phyloP scores from a whole-genome alignment of 2,113 vertebrate species.

The Elachura formosa region DNA sequence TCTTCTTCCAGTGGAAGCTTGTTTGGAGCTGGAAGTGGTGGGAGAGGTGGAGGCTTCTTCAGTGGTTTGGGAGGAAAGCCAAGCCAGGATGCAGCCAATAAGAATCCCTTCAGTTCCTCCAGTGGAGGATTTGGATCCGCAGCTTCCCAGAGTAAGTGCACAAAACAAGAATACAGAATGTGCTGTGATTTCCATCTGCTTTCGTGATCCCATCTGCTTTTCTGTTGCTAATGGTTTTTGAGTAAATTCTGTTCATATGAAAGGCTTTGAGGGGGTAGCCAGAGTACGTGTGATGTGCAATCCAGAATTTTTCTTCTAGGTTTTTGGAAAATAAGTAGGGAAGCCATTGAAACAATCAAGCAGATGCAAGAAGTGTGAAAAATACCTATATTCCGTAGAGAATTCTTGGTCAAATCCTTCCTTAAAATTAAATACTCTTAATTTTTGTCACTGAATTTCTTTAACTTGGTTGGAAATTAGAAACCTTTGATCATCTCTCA shows the following conservation, averaged over 20 bases:
- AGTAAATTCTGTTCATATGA: background rate
- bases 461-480: background rate
- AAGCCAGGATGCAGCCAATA: constrained; percentile 92
- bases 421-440: background rate
- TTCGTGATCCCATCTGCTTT: constrained; percentile 4
- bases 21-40: constrained; percentile 78
- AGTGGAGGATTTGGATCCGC: constrained; percentile 71
- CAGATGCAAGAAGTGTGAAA: background rate
- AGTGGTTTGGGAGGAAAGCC: constrained; percentile 95
- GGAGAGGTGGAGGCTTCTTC: constrained; percentile 85
- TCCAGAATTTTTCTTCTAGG: background rate
- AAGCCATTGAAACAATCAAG: background rate
- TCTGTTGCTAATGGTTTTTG: background rate
- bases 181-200: constrained; percentile 9
- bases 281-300: background rate
- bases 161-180: background rate
- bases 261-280: background rate
- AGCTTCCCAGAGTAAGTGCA: constrained; percentile 71
- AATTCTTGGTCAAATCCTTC: background rate
- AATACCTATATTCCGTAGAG: background rate
- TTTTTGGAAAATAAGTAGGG: background rate
- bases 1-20: constrained; percentile 74
- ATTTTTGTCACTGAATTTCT: background rate
- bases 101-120: constrained; percentile 89
- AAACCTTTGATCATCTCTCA: background rate